Percentiles rank a stretch among this genome's conserved stretches.
phyloP scores from a whole-genome alignment of 2,797 vertebrate genomes.

The Labeo calbasu region DNA sequence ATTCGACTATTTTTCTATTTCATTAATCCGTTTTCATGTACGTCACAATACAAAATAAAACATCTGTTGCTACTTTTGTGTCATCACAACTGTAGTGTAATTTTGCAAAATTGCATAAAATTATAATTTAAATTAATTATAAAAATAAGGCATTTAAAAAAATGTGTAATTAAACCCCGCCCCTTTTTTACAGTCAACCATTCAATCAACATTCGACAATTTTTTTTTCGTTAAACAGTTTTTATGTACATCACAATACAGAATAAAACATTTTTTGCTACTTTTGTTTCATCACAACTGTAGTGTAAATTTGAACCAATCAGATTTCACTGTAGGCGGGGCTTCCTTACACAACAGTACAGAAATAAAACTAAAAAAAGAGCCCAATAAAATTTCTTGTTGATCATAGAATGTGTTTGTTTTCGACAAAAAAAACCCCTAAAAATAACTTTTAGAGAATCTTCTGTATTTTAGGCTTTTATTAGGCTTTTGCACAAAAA shows the following conservation, averaged over 20 bases:
- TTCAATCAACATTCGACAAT: background rate
- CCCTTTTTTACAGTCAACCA: background rate
- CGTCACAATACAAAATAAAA: too few species aligned
- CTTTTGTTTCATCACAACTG: background rate
- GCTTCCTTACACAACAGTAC: background rate
- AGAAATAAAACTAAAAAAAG: background rate
- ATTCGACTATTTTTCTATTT: too few species aligned
- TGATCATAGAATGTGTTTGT: background rate
- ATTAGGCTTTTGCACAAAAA: too few species aligned
- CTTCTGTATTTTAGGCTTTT: too few species aligned
- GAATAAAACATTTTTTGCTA: background rate
- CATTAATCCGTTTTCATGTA: too few species aligned
- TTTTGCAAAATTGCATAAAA: too few species aligned
- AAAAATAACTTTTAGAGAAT: background rate
- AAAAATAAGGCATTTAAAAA: too few species aligned
- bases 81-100: too few species aligned
- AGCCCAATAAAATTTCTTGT: too few species aligned
- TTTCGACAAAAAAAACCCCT: rapidly evolving
- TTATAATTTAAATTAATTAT: too few species aligned
- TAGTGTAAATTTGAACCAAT: background rate
- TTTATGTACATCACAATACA: background rate
- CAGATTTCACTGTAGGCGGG: background rate
- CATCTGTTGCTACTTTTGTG: too few species aligned
- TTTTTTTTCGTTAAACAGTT: background rate
- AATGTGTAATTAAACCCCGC: too few species aligned